phyloP scores from a whole-genome alignment of 92 coral and sea anemone genomes.

The Porites lobata region DNA sequence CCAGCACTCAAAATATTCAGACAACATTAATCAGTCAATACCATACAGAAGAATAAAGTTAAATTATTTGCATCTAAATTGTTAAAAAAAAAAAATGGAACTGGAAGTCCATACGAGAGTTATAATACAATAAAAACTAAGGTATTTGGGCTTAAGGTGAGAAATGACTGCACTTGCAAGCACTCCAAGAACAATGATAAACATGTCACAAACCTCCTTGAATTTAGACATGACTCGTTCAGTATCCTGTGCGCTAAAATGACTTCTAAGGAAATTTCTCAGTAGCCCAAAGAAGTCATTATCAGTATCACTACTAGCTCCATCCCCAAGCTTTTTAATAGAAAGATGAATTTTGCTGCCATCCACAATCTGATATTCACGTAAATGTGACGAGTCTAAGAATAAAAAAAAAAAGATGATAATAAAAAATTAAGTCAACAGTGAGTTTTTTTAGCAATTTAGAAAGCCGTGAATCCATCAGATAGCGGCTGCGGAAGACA shows the following conservation, averaged over 20 bases:
- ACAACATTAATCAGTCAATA: too few species aligned
- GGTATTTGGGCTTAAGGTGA: neutral
- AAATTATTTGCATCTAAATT: too few species aligned
- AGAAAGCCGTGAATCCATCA: too few species aligned
- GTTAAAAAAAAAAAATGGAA: too few species aligned
- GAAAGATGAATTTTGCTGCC: slow-evolving; percentile 84
- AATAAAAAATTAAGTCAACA: neutral
- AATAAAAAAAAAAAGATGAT: neutral
- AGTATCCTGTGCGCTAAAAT: slow-evolving; percentile 79
- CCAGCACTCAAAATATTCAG: too few species aligned
- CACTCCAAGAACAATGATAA: neutral
- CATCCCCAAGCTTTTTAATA: slow-evolving; percentile 59
- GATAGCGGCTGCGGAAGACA: too few species aligned
- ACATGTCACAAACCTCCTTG: slow-evolving; percentile 68
- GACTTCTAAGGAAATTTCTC: slow-evolving; percentile 59
- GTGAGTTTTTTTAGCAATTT: too few species aligned
- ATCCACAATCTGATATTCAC: slow-evolving; percentile 63
- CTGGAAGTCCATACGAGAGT: too few species aligned
- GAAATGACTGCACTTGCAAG: neutral
- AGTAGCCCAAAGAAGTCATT: slow-evolving; percentile 74
- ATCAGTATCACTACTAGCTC: slow-evolving; percentile 28
- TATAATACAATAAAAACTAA: too few species aligned
- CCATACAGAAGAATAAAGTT: too few species aligned
- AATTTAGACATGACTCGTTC: slow-evolving; percentile 77
- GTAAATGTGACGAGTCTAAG: slow-evolving; percentile 71